These are phyloP conservation scores for Campoletis raptor DNA, from an alignment of 2,888 invertebrate species.

Conservation along the genomic window DNA sequence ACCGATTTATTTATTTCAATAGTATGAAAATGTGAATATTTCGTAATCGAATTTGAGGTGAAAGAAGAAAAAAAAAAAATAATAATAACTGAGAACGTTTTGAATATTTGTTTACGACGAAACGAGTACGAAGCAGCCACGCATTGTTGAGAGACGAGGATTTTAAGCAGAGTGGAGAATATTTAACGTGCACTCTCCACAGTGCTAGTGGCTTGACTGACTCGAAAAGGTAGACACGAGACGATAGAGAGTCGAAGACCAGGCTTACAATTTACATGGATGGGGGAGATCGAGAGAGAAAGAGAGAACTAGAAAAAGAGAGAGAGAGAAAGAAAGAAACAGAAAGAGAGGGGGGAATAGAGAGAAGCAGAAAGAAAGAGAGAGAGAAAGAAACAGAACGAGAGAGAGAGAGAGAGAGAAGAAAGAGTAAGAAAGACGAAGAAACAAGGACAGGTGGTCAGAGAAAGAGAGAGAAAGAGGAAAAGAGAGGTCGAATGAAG, in stretches of 20 bases:
- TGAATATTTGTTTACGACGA: background rate
- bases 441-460: slow-evolving; percentile 60
- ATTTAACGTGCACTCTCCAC: slow-evolving; percentile 50
- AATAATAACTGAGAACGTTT: background rate
- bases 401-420: slow-evolving; percentile 60
- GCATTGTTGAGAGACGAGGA: background rate
- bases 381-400: slow-evolving; percentile 27
- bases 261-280: slow-evolving; percentile 78
- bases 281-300: slow-evolving; percentile 64
- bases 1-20: background rate
- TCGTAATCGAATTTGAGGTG: too few relatives aligned
- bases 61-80: too few relatives aligned
- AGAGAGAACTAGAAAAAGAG: slow-evolving; percentile 71
- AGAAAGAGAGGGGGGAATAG: too few relatives aligned
- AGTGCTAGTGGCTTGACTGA: slow-evolving; percentile 80
- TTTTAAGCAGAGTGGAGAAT: background rate
- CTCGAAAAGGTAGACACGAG: slow-evolving; percentile 78
- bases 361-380: too few relatives aligned
- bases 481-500: slow-evolving; percentile 63
- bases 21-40: background rate
- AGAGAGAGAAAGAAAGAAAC: too few relatives aligned
- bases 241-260: slow-evolving; percentile 40
- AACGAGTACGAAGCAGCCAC: background rate
- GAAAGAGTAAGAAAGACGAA: slow-evolving; percentile 60
- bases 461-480: slow-evolving; percentile 70